Conservation (phyloP, 2,888 invertebrate genomes). For the Acheta domesticus region DNA sequence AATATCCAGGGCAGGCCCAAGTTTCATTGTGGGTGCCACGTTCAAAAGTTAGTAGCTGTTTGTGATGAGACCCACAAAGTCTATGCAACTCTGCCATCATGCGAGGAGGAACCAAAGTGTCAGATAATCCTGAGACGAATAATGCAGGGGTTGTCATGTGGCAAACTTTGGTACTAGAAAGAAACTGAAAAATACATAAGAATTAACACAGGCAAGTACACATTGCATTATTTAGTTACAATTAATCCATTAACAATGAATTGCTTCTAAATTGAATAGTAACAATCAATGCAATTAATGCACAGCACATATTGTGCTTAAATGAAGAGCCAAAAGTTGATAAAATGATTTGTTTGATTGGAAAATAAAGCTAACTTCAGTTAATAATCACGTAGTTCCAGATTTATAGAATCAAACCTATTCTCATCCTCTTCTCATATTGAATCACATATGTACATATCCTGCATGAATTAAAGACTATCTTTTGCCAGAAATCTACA, state of each 20-base stretch:
- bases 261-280: neutral
- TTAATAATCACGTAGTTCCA: too few species aligned
- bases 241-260: neutral
- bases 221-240: neutral
- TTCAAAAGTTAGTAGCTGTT: conserved; percentile 72
- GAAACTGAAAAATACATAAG: conserved; percentile 56
- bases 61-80: conserved; percentile 69
- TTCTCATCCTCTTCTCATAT: too few species aligned
- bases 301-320: too few species aligned
- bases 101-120: conserved; percentile 80
- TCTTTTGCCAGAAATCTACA: too few species aligned
- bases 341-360: too few species aligned
- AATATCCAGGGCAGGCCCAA: conserved; percentile 84
- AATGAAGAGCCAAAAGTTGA: too few species aligned
- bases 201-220: neutral
- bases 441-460: too few species aligned
- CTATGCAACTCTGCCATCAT: conserved; percentile 84
- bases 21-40: conserved; percentile 93
- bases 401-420: too few species aligned
- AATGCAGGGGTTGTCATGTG: conserved; percentile 72
- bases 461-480: too few species aligned
- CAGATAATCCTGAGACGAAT: conserved; percentile 84
- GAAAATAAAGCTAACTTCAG: too few species aligned
- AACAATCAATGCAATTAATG: too few species aligned
- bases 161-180: conserved; percentile 70